Evolutionary conservation across 2,888 invertebrate genomes (phyloP), one percentile per base, ranked within the genome.

Genomic region (Ceramica pisi): DNA sequence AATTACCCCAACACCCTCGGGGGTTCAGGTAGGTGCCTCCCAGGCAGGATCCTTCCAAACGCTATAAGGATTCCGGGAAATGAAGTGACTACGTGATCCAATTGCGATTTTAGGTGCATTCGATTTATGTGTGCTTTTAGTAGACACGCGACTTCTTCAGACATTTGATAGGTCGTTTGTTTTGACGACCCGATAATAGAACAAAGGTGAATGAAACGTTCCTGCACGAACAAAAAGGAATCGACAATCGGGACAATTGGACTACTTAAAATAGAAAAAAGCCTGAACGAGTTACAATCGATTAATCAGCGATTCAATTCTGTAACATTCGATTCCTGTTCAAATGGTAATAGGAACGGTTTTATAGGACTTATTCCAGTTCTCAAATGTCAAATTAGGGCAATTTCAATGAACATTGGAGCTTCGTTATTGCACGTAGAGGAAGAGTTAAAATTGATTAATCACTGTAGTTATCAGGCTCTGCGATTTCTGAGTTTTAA

Each of bases 71-170:
- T 92, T 91, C 92, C 91, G 90, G 93, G 93, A 94, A 95, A 95
- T 95, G 94, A 94, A 94, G 93, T 92, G 91, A 90, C 94, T 95
- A 95, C 95, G 95, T 95, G 95, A 95, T 95, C 95, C 95, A 95
- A 95, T 95, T 95, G 95, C 93, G 90, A 94, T 95, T 95, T 94
- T 90, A 93, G 93, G 90, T 94, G 94, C 94, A 95, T 92, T 94
- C 91, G 92, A 93, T 92, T 93, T 90, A 89, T 90, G 87, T 88
- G 81, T 87, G 87, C 89, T 90, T 88, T 84, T 83, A 81, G 84
- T 84, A 87, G 90, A 89, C 91, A 90, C 89, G 89, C 88, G 74
- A 91, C 69, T 70, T 78, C 82, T 80, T 80, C 70, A 73, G 71
- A 81, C 81, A 68, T 84, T 86, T 79, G 65, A 82, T 83, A 68